Evolutionary conservation across 2,113 vertebrate species (phyloP).

Genomic region (Poeciliopsis occidentalis): DNA sequence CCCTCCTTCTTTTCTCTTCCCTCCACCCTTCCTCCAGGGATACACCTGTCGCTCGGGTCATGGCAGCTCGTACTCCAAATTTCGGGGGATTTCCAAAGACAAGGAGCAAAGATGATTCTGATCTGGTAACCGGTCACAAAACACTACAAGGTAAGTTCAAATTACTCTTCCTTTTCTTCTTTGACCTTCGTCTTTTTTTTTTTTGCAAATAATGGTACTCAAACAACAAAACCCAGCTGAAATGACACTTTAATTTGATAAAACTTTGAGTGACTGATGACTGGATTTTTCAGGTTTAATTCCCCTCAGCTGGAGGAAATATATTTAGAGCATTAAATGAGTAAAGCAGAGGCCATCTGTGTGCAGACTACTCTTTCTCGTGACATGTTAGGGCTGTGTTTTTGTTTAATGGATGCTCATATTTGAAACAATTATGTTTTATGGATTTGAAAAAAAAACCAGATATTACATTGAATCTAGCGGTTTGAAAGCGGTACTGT

Average conservation of each 20-base stretch:
- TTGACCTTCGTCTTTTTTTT: too few species aligned
- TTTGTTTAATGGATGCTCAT: not conserved
- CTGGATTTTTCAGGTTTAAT: not conserved
- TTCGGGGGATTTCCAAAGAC: not conserved
- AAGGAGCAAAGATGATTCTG: not conserved
- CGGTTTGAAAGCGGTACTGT: too few species aligned
- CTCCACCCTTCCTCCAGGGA: conserved; percentile 54
- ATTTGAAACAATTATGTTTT: not conserved
- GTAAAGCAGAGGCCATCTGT: conserved; percentile 2
- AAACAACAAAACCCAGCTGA: not conserved
- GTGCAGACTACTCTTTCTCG: conserved; percentile 15
- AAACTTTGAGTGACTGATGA: not conserved
- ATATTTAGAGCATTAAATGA: conserved; percentile 22
- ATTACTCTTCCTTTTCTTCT: not conserved
- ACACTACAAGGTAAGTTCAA: conserved; percentile 44
- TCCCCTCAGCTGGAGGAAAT: not conserved
- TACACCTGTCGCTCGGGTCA: conserved; percentile 61
- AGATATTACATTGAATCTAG: not conserved
- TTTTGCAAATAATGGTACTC: not conserved
- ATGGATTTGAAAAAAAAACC: conserved; percentile 17
- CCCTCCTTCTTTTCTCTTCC: conserved; percentile 30
- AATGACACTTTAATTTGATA: not conserved
- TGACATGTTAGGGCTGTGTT: not conserved
- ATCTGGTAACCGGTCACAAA: not conserved
- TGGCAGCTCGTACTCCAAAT: conserved; percentile 31